Evolutionary conservation across 2,113 vertebrate species (phyloP), one percentile per base, ranked within the genome.

Genomic region (Neomonachus schauinslandi): DNA sequence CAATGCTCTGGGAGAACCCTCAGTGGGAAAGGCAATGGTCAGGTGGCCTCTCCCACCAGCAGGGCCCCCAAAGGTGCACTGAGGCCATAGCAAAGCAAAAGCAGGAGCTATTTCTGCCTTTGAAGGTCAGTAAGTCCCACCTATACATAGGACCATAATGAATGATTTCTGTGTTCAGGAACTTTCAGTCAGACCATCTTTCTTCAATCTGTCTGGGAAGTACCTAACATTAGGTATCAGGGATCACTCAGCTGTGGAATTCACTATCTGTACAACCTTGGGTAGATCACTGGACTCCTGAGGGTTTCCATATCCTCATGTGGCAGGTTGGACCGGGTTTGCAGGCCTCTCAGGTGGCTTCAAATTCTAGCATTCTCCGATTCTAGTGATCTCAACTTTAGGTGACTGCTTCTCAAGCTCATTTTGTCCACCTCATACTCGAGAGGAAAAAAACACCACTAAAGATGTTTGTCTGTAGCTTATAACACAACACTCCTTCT

Each of bases 141-240:
- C 26, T 51, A 4, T 0, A 0, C 18, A 4, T 2, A 33, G 7
- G 28, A 28, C 11, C 10, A 7, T 12, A 28, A 21, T 0, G 12
- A 15, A 42, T 33, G 18, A 33, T 24, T 33, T 63, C 18, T 15
- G 7, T 59, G 7, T 11, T 63, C 13, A 18, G 15, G 16, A 55
- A 10, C 9, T 59, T 82, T 39, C 33, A 13, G 10, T 77, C 16
- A 10, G 21, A 53, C 2, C 6, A 15, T 42, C 24, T 94, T 61
- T 10, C 55, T 92, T 46, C 13, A 28, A 13, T 59, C 39, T 31
- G 2, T 15, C 33, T 22, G 24, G 49, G 8, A 71, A 72, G 21
- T 15, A 46, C 19, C 55, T 63, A 42, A 31, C 90, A 49, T 49
- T 61, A 46, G 31, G 86, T 36, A 55, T 11, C 26, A 10, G 59